These are phyloP conservation scores for Gallinago nigripennis DNA, from an alignment of 2,797 vertebrate species.

Conservation along the genomic window DNA sequence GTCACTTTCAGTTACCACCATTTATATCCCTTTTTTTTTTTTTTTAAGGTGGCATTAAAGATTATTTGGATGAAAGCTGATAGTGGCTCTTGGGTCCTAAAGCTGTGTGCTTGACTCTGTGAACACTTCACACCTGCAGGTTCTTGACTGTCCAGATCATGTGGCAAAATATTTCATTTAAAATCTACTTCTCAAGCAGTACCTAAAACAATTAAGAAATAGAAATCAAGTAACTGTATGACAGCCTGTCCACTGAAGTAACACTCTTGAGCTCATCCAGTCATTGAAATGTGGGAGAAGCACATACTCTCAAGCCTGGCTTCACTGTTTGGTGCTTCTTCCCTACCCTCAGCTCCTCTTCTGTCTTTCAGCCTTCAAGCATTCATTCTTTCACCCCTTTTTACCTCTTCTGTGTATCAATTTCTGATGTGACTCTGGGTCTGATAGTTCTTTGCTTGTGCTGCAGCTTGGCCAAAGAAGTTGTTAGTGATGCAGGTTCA, in stretches of 20 bases:
- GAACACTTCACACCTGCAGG: neutral
- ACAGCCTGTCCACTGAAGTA: neutral
- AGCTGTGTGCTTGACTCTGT: neutral
- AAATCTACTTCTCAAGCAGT: neutral
- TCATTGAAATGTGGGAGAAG: neutral
- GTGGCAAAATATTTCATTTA: neutral
- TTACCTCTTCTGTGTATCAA: neutral
- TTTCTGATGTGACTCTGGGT: neutral
- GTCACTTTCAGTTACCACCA: neutral
- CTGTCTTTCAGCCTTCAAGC: neutral
- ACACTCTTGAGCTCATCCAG: neutral
- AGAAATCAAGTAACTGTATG: neutral
- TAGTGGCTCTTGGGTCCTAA: neutral
- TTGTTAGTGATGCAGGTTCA: neutral
- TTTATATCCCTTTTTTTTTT: neutral
- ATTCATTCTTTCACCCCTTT: neutral
- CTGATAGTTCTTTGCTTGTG: neutral
- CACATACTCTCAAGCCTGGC: neutral
- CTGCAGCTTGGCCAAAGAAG: neutral
- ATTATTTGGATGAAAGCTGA: neutral
- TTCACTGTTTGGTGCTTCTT: neutral
- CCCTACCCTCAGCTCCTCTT: neutral
- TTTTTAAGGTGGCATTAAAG: conserved; percentile 9
- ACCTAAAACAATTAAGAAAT: neutral
- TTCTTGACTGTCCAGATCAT: neutral